Conservation (phyloP, 2,113 vertebrate species). For the Perognathus longimembris region DNA sequence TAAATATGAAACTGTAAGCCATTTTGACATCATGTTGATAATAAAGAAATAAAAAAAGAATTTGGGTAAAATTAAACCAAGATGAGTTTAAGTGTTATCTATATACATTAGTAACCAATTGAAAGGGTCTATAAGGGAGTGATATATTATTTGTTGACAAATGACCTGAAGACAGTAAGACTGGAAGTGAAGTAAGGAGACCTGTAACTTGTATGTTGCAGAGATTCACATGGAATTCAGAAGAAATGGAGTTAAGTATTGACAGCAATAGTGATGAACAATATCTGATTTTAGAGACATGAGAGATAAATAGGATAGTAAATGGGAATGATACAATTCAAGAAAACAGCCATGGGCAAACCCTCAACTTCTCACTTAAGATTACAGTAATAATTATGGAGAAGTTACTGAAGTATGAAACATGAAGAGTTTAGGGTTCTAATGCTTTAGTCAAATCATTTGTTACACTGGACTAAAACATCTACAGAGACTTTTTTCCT, state of each 20-base stretch:
- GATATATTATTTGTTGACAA: neutral
- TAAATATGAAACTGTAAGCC: too few species aligned
- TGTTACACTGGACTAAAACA: slow-evolving; percentile 25
- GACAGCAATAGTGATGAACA: neutral
- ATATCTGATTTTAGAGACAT: neutral
- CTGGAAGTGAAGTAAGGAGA: neutral
- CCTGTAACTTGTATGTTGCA: neutral
- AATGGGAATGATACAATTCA: neutral
- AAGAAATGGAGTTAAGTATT: neutral
- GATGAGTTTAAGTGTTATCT: neutral
- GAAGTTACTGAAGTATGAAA: neutral
- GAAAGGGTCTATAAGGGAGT: neutral
- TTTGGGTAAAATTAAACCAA: neutral
- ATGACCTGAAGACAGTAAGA: neutral
- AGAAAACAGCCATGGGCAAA: neutral
- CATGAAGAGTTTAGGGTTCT: neutral
- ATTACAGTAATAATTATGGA: neutral
- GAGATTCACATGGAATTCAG: neutral
- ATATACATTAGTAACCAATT: neutral
- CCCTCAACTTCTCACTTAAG: neutral
- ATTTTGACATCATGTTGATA: too few species aligned
- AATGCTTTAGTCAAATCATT: slow-evolving; percentile 53
- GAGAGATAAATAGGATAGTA: neutral
- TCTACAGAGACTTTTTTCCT: slow-evolving; percentile 26
- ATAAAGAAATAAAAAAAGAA: neutral